Evolutionary conservation across 2,888 invertebrate genomes (phyloP), one percentile per base, ranked within the genome.

Genomic region (Lithophane ornitopus): DNA sequence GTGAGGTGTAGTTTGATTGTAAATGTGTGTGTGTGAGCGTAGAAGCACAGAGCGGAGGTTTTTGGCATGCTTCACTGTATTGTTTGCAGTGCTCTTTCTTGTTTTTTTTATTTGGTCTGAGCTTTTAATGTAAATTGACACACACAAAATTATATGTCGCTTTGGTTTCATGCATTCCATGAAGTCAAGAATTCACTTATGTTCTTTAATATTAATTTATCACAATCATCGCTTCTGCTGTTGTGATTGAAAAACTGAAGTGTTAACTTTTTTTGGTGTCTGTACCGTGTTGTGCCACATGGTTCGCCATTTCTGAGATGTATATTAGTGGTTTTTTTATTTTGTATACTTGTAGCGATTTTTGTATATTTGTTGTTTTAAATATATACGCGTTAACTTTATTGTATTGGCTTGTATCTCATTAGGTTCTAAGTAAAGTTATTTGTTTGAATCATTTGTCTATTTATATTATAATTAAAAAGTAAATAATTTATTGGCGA

Each of bases 361-460:
- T 70, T 54, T 74, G 26, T 58, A 61, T 70, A 58, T 71, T 72
- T 68, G 56, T 61, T 66, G 22, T 61, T 74, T 61, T 54, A 52
- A 49, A 67, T 52, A 16, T 78, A 65, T 68, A 70, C 28, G 49
- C 62, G 62, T 71, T 66, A 66, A 39, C 39, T 63, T 58, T 9
- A 83, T 72, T 72, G 71, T 82, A 76, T 81, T 76, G 74, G 63
- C 69, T 77, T 81, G 76, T 89, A 88, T 90, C 87, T 89, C 84
- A 87, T 84, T 89, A 90, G 85, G 59, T 72, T 66, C 9, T 89
- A 89, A 90, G 86, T 67, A 72, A 75, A 87, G 76, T 83, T 67
- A 78, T 84, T 82, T 85, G 70, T 77, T 81, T 79, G 3, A 67
- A 73, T 73, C 56, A 78, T 56, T 59, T 70, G 62, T 84, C n/a